Evolutionary conservation across 2,888 invertebrate genomes (phyloP), one percentile per base, ranked within the genome.

Genomic region (Hirtodrosophila alboralis): DNA sequence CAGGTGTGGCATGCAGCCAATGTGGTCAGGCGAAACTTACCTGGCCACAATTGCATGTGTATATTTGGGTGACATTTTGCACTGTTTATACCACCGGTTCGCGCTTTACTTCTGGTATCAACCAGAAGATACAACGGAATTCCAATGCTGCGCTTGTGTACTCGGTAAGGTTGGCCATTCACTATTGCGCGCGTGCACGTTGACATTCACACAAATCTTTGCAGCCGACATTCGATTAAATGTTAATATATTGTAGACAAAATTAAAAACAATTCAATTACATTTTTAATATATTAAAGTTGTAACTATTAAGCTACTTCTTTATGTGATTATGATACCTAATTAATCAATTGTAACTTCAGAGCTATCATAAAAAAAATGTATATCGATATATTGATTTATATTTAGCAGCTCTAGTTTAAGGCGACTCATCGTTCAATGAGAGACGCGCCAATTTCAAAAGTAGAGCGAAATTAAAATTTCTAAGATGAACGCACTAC

Each of bases 31-130:
- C 43, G 16, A 2, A 33, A 37, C 86, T 77, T 68, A 90, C 90
- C 90, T 92, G 79, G 94, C 94, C 26, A 97, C 94, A 56, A 97
- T 93, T 14, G 96, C 97, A 91, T 96, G 96, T 56, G 96, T 95
- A 90, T 93, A 95, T 74, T 93, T 93, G 79, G 94, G 92, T 59
- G 92, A 90, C 89, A 92, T 91, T 49, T 49, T 60, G 38, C 52
- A 41, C 36, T 37, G 48, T 49, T 41, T 47, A 31, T 31, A 43
- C 40, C 67, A 57, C 52, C 52, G 57, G 38, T 40, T 16, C 30
- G 52, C 57, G 53, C 47, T 54, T 66, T 33, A 30, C 28, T 54
- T 30, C 57, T 70, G 70, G 49, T 40, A 30, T 16, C 21, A 61
- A 54, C 71, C 71, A 61, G 71, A 33, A 47, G 28, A 53, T 38